Evolutionary conservation across 2,888 invertebrate genomes (phyloP).

Genomic region (Agrotis exclamationis): DNA sequence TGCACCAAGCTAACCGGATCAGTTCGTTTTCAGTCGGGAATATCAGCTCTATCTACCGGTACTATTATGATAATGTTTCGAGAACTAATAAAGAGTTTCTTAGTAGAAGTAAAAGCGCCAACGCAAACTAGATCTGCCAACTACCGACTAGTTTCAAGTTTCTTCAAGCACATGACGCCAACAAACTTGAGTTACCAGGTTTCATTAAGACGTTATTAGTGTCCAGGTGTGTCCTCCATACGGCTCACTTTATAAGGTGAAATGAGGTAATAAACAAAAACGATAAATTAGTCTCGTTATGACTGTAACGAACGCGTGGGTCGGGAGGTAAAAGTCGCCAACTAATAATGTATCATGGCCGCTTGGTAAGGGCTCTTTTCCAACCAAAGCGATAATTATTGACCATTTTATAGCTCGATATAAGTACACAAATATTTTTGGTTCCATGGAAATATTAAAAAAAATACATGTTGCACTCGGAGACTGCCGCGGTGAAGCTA

Average conservation of each 20-base stretch:
- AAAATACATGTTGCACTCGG: too few relatives aligned
- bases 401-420: too few relatives aligned
- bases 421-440: too few relatives aligned
- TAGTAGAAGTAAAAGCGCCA: constrained; percentile 9
- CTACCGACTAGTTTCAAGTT: constrained; percentile 31
- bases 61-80: constrained; percentile 18
- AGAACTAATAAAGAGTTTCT: constrained; percentile 4
- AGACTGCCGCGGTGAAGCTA: too few relatives aligned
- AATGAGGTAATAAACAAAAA: constrained; percentile 62
- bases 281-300: constrained; percentile 86
- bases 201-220: constrained; percentile 58
- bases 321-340: constrained; percentile 78
- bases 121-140: constrained; percentile 10
- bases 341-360: constrained; percentile 82
- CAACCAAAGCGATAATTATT: not conserved
- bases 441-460: too few relatives aligned
- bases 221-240: constrained; percentile 52
- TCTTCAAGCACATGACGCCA: constrained; percentile 23
- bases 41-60: not conserved
- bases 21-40: constrained; percentile 39
- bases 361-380: constrained; percentile 74
- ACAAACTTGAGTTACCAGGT: constrained; percentile 45
- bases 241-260: constrained; percentile 50
- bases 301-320: constrained; percentile 80
- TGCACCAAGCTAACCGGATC: constrained; percentile 70